Conservation (phyloP, 2,113 vertebrate species). For the Neodon shergylaensis region DNA sequence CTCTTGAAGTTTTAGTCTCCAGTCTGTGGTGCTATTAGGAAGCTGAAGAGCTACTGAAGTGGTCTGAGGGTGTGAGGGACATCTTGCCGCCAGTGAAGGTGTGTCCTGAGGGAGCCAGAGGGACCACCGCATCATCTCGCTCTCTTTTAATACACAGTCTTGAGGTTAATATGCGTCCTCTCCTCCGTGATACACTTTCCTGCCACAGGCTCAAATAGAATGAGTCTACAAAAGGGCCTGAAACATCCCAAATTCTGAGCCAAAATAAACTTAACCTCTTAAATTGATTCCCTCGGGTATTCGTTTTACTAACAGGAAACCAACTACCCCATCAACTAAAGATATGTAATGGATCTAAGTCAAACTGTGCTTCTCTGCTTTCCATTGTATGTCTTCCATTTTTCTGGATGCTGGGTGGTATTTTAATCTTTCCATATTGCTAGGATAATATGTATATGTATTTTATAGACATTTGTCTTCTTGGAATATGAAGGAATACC, state of each 20-base stretch:
- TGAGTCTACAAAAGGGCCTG: not conserved
- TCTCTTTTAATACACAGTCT: not conserved
- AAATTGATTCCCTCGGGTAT: not conserved
- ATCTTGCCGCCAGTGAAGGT: not conserved
- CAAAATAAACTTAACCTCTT: not conserved
- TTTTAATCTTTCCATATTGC: constrained; percentile 8
- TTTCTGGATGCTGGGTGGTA: not conserved
- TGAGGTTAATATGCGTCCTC: not conserved
- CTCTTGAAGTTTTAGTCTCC: not conserved
- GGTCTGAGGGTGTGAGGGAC: no score
- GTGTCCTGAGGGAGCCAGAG: not conserved
- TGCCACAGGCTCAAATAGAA: not conserved
- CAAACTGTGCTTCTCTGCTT: not conserved
- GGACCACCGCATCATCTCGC: not conserved
- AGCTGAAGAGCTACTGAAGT: not conserved
- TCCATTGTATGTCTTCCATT: not conserved
- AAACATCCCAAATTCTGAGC: not conserved
- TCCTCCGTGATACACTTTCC: not conserved
- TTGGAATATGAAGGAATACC: not conserved
- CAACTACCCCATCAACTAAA: not conserved
- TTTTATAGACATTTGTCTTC: not conserved
- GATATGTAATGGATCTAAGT: not conserved
- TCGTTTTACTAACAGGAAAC: not conserved
- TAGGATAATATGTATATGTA: not conserved
- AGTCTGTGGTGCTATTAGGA: not conserved